A percentile compares a stretch with the other conserved stretches of the same genome.
These are phyloP conservation scores for Sus cebifrons DNA, from an alignment of 2,797 vertebrate genomes.

Conservation along the genomic window DNA sequence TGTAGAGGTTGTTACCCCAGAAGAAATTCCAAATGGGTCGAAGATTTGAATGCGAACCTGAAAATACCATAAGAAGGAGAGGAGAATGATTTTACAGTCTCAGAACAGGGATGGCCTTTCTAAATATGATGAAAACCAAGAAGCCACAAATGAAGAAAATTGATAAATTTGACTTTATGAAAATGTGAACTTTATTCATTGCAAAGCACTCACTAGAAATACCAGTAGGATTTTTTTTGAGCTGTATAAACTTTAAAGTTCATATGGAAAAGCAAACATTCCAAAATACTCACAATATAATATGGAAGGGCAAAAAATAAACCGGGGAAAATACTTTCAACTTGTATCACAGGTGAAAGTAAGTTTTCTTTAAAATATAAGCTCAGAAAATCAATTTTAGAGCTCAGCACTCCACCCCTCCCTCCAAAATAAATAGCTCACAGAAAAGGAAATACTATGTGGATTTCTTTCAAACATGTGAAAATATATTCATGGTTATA, in stretches of 20 bases:
- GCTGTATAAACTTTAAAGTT: conserved; percentile 48
- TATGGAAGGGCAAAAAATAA: background rate
- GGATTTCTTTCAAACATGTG: background rate
- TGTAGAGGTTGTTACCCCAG: background rate
- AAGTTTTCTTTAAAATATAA: conserved; percentile 60
- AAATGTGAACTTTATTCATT: conserved; percentile 54
- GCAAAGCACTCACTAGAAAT: conserved; percentile 55
- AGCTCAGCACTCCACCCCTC: background rate
- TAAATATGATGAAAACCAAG: conserved; percentile 34
- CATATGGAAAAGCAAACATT: conserved; percentile 28
- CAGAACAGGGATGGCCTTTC: background rate
- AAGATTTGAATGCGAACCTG: conserved; percentile 26
- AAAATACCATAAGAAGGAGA: background rate
- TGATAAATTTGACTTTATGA: conserved; percentile 6
- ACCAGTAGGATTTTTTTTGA: background rate
- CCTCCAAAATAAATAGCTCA: background rate
- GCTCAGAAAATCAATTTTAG: conserved; percentile 46
- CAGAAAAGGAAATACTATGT: background rate
- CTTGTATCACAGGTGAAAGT: conserved; percentile 34
- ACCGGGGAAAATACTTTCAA: conserved; percentile 51
- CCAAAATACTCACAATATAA: conserved; percentile 41
- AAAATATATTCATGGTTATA: background rate
- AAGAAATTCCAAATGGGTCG: background rate
- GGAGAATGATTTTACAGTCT: background rate
- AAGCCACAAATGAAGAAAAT: background rate